Evolutionary conservation across 2,113 vertebrate species (phyloP), one percentile per base, ranked within the genome.

Genomic region (Melanocharis versteri): DNA sequence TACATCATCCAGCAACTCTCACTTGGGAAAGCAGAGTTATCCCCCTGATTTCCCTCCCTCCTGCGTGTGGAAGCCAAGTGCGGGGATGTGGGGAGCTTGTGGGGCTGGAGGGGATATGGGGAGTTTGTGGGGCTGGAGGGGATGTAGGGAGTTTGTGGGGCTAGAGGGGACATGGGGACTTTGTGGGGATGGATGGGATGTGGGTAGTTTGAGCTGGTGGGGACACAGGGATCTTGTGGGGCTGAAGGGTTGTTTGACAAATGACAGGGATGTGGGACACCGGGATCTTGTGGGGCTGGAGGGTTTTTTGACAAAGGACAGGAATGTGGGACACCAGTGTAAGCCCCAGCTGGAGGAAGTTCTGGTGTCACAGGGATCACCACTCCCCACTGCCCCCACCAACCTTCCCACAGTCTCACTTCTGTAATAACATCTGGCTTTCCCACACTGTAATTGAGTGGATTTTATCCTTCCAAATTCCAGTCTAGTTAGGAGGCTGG

Each of bases 11-110:
- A 33, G 35, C 42, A 27, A 31, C 35, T 47, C 65, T 42, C 1
- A 0, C 26, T 15, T 12, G 60, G 35, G 61, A 90, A 37, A 68
- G 22, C 24, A 33, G 71, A 83, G 35, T 7, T 33, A 2, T 47
- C 61, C 83, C 31, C 58, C 44, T 4, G 20, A 7, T 65, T 61
- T 66, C 57, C 23, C 24, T 47, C 64, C 57, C 7, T 31, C 35
- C 33, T 56, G 26, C 0, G 1, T 11, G 15, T 47, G 68, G 75
- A 20, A 61, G 17, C 0, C 7, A 70, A 62, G 30, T 0, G 1
- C 15, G 13, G n/a, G n/a, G n/a, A 22, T 0, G 0, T 22, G 60
- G 11, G 33, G 27, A 16, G 1, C 11, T 30, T 30, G 27, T 68
- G 8, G 45, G 31, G 26, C 4, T 44, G 40, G 3, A 16, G 6